Percentiles rank a stretch among this genome's conserved stretches.
phyloP scores from a whole-genome alignment of 1,140 invertebrate species.

The Leptinotarsa lineolata region DNA sequence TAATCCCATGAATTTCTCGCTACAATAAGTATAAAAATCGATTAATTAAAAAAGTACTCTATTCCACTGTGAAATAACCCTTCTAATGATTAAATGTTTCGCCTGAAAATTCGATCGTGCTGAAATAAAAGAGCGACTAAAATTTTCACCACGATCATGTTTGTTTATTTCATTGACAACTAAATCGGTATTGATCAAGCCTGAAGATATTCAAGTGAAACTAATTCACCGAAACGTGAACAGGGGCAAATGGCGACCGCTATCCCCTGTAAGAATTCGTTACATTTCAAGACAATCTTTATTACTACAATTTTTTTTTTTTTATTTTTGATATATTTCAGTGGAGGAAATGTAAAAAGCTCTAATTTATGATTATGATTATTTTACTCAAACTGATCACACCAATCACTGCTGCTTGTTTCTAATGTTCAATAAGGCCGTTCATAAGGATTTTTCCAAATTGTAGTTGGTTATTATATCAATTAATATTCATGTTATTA shows the following conservation, averaged over 20 bases:
- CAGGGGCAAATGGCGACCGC: background rate
- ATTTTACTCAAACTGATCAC: too few species aligned
- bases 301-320: too few species aligned
- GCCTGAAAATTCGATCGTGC: slow-evolving; percentile 5
- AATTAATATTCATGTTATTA: too few species aligned
- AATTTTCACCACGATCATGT: slow-evolving; percentile 5
- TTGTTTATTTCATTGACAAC: slow-evolving; percentile 6
- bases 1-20: slow-evolving; percentile 14
- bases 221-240: background rate
- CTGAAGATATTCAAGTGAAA: background rate
- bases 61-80: slow-evolving; percentile 5
- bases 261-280: too few species aligned
- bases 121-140: background rate
- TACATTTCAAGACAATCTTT: too few species aligned
- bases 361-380: too few species aligned
- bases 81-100: background rate
- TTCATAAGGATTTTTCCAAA: too few species aligned
- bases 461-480: too few species aligned
- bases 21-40: slow-evolving; percentile 13
- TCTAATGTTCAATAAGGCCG: too few species aligned
- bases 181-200: background rate
- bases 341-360: too few species aligned
- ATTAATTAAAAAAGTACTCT: slow-evolving; percentile 11
- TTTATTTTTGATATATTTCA: too few species aligned
- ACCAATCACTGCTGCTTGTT: too few species aligned